Evolutionary conservation across 2,113 vertebrate species (phyloP).

Genomic region (Ceratotherium simum): DNA sequence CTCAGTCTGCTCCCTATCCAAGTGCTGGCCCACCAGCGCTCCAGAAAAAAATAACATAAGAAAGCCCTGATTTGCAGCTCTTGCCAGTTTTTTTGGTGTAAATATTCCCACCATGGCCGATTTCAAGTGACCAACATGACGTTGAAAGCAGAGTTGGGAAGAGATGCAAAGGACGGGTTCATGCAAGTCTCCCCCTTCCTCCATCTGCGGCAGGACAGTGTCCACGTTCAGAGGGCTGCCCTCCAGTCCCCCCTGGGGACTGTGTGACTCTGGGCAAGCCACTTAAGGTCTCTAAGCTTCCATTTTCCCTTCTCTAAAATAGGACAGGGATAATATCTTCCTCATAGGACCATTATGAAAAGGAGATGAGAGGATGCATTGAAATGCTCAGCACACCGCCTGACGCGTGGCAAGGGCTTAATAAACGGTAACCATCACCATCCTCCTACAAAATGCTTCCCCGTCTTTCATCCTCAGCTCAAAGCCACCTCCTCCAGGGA

Average conservation of each 20-base stretch:
- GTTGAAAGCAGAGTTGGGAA: background rate
- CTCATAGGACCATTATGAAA: background rate
- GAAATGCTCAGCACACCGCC: rapidly evolving
- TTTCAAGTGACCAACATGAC: background rate
- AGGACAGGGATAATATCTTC: too few relatives aligned
- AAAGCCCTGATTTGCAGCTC: background rate
- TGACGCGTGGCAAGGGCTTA: background rate
- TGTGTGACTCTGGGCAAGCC: background rate
- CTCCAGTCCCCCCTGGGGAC: too few relatives aligned
- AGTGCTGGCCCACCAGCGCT: background rate
- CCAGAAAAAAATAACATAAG: background rate
- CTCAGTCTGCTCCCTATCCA: too few relatives aligned
- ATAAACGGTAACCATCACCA: background rate
- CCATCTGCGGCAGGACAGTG: rapidly evolving
- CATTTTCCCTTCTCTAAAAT: background rate
- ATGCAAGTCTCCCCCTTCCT: rapidly evolving
- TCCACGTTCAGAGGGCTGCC: too few relatives aligned
- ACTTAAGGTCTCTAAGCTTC: background rate
- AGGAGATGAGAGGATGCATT: background rate
- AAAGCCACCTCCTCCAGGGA: background rate
- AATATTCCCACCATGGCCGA: background rate
- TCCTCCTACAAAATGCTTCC: background rate
- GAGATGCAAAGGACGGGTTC: background rate
- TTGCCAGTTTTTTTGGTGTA: background rate
- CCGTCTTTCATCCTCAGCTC: background rate